Conservation (phyloP, 2,888 invertebrate genomes). For the Sycophila texana region DNA sequence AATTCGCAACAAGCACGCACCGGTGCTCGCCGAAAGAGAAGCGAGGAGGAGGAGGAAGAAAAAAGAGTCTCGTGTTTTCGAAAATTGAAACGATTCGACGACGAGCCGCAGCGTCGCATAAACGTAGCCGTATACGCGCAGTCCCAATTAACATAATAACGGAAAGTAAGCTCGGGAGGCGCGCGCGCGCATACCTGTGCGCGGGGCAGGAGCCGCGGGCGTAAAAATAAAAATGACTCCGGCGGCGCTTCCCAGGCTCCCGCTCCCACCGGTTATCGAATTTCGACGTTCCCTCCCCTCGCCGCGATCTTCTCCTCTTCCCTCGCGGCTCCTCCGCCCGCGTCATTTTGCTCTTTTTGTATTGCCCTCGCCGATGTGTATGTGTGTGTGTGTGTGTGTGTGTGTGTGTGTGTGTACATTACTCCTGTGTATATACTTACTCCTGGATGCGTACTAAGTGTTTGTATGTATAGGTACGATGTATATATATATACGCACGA, state of each 20-base stretch:
- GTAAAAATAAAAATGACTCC: constrained; percentile 50
- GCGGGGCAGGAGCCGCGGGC: background rate
- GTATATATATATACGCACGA: no score
- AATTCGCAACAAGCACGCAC: no score
- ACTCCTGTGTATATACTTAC: no score
- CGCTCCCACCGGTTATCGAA: constrained; percentile 53
- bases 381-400: no score
- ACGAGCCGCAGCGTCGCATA: background rate
- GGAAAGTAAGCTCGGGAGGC: constrained; percentile 23
- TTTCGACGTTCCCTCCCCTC: constrained; percentile 46
- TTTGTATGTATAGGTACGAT: no score
- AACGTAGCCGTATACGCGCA: background rate
- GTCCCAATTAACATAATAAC: constrained; percentile 52
- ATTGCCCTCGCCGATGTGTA: no score
- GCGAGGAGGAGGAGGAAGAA: no score
- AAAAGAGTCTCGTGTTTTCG: background rate
- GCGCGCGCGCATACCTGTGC: background rate
- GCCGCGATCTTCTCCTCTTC: constrained; percentile 13
- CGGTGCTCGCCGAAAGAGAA: no score
- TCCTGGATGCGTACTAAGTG: no score
- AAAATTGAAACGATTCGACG: background rate
- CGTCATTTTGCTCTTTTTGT: background rate
- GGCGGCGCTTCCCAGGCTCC: constrained; percentile 45
- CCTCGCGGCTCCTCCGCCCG: background rate
- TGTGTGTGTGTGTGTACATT: no score